A percentile compares a stretch with the other conserved stretches of the same genome.
phyloP scores from a whole-genome alignment of 2,797 vertebrate genomes.

The Hydrolagus colliei region DNA sequence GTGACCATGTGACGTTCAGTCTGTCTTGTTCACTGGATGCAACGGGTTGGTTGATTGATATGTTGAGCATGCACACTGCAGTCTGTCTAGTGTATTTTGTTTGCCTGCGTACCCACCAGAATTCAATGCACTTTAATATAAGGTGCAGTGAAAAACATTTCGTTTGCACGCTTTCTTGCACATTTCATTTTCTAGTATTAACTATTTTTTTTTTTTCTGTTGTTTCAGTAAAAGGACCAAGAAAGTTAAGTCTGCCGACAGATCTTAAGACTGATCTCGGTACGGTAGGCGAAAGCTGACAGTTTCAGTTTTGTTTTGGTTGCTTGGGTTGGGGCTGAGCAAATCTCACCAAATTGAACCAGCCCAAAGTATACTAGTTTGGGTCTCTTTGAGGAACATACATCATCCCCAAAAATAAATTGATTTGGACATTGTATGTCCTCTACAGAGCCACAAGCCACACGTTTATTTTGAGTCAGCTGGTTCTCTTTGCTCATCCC shows the following conservation, averaged over 20 bases:
- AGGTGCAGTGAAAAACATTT: slow-evolving; percentile 16
- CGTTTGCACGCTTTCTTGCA: slow-evolving; percentile 44
- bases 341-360: not conserved
- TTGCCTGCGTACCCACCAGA: not conserved
- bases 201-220: slow-evolving; percentile 78
- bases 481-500: slow-evolving; percentile 17
- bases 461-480: not conserved
- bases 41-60: not conserved
- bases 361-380: slow-evolving; percentile 4
- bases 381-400: not conserved
- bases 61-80: slow-evolving; percentile 15
- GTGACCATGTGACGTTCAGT: not conserved
- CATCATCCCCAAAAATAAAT: not conserved
- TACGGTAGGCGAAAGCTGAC: slow-evolving; percentile 95
- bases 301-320: slow-evolving; percentile 66
- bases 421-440: slow-evolving; percentile 4
- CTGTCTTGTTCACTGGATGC: too few relatives aligned
- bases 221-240: slow-evolving; percentile 99
- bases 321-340: slow-evolving; percentile 43
- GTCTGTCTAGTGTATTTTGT: not conserved
- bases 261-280: slow-evolving; percentile 99
- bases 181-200: slow-evolving; percentile 56
- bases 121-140: not conserved
- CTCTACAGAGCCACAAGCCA: not conserved
- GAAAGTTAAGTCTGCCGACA: slow-evolving; percentile 99